A percentile compares a stretch with the other conserved stretches of the same genome.
These are phyloP conservation scores for Baryphthengus martii DNA, from an alignment of 2,113 vertebrate genomes.

Conservation along the genomic window DNA sequence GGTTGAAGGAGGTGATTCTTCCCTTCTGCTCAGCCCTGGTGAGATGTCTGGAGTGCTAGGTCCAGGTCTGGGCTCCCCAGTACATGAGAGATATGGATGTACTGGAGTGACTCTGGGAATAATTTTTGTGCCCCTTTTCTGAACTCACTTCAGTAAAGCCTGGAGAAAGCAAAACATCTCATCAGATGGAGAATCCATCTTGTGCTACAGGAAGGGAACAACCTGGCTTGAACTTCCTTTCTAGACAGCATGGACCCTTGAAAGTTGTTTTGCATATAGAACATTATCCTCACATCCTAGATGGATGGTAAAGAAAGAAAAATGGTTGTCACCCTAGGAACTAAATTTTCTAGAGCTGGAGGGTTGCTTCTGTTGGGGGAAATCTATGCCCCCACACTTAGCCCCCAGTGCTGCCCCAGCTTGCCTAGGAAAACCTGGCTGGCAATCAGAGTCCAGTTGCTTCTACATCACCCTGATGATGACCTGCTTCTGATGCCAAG, in stretches of 20 bases:
- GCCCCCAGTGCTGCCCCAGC: not conserved
- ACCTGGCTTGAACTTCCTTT: not conserved
- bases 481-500: not conserved
- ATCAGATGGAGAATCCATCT: not conserved
- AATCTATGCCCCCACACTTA: not conserved
- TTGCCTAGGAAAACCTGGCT: not conserved
- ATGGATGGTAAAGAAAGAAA: not conserved
- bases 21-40: not conserved
- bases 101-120: not conserved
- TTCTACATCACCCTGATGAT: not conserved
- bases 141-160: not conserved
- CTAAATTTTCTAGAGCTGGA: not conserved
- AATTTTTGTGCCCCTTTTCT: not conserved
- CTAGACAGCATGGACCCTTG: not conserved
- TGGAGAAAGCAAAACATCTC: not conserved
- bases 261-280: not conserved
- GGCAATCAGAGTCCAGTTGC: not conserved
- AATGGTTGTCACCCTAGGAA: not conserved
- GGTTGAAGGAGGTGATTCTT: not conserved
- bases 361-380: not conserved
- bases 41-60: not conserved
- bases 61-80: not conserved
- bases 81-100: not conserved
- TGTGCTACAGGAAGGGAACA: not conserved
- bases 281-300: not conserved